phyloP scores from a whole-genome alignment of 2,113 vertebrate species.

The Callospermophilus lateralis region DNA sequence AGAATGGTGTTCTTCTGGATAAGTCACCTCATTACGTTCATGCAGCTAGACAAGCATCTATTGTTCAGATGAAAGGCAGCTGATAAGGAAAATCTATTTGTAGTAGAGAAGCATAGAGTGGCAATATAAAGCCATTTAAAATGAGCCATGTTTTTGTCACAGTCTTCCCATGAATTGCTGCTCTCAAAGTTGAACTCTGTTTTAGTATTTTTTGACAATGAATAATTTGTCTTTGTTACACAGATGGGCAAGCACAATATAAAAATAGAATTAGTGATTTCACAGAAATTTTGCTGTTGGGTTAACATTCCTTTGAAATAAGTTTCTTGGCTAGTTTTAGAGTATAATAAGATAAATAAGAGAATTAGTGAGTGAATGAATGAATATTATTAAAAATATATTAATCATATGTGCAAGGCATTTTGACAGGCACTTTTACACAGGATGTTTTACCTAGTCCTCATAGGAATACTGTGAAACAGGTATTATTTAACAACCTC shows the following conservation, averaged over 20 bases:
- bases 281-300: conserved; percentile 67
- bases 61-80: conserved; percentile 59
- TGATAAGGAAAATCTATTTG: conserved; percentile 20
- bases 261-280: conserved; percentile 37
- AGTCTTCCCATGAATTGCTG: conserved; percentile 33
- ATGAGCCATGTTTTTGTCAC: background rate
- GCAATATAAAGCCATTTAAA: conserved; percentile 26
- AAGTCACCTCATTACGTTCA: conserved; percentile 55
- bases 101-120: background rate
- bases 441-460: background rate
- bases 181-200: conserved; percentile 55
- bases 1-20: background rate
- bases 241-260: conserved; percentile 32
- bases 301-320: conserved; percentile 66
- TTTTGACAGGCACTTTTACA: background rate
- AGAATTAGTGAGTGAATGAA: background rate
- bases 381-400: background rate
- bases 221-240: conserved; percentile 67
- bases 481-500: background rate
- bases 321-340: conserved; percentile 61
- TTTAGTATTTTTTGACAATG: conserved; percentile 71
- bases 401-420: background rate
- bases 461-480: background rate
- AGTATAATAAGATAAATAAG: conserved; percentile 2
- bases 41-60: conserved; percentile 45